Evolutionary conservation across 2,888 invertebrate species (phyloP).

Genomic region (Saturnia japonica): DNA sequence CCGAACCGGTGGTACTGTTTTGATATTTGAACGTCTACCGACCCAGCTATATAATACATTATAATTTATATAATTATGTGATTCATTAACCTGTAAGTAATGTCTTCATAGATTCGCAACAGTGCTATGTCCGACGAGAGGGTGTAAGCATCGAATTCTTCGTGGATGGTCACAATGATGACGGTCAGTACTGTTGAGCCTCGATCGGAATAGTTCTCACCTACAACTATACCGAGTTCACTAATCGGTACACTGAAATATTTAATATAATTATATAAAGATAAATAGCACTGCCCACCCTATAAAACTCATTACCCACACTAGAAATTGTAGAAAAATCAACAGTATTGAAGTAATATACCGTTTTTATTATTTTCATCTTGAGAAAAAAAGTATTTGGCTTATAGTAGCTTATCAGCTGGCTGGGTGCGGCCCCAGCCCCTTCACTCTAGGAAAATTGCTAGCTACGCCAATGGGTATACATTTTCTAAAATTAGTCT

Average conservation of each 20-base stretch:
- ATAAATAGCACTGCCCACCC: too few relatives aligned
- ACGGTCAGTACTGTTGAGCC: slow-evolving; percentile 54
- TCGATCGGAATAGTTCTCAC: slow-evolving; percentile 67
- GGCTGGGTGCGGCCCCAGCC: too few relatives aligned
- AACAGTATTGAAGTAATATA: too few relatives aligned
- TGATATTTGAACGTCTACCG: too few relatives aligned
- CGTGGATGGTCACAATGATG: slow-evolving; percentile 52
- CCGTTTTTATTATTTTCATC: too few relatives aligned
- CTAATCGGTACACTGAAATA: slow-evolving; percentile 54
- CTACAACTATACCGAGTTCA: slow-evolving; percentile 58
- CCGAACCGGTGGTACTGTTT: background rate
- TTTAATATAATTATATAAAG: too few relatives aligned
- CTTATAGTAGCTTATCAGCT: too few relatives aligned
- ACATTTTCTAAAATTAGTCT: background rate
- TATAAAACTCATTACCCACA: too few relatives aligned
- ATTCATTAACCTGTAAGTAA: slow-evolving; percentile 43
- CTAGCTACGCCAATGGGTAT: too few relatives aligned
- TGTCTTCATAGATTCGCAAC: slow-evolving; percentile 52
- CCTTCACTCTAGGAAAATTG: too few relatives aligned
- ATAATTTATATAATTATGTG: background rate
- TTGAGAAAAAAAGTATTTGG: too few relatives aligned
- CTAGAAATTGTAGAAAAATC: too few relatives aligned
- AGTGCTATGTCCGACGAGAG: slow-evolving; percentile 56
- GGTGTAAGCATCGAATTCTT: slow-evolving; percentile 53
- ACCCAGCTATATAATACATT: background rate